Conservation (phyloP, 2,888 invertebrate genomes). For the Hemicrepidius hirtus region DNA sequence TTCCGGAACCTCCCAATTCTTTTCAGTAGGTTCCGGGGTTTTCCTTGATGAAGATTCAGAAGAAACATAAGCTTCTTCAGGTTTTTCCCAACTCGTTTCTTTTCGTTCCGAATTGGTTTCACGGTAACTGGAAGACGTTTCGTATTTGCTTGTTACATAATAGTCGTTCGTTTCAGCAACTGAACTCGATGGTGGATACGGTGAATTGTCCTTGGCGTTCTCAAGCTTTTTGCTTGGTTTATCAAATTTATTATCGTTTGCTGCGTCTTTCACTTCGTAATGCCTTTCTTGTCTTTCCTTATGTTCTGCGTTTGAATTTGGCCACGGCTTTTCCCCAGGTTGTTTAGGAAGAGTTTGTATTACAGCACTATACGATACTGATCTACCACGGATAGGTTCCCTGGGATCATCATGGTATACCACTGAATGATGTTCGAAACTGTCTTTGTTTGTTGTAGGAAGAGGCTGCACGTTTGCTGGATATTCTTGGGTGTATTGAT, state of each 20-base stretch:
- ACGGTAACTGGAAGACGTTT: constrained; percentile 52
- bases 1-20: constrained; percentile 64
- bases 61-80: constrained; percentile 41
- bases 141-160: constrained; percentile 58
- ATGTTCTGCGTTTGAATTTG: constrained; percentile 57
- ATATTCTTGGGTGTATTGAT: constrained; percentile 57
- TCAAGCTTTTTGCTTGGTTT: constrained; percentile 37
- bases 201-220: constrained; percentile 29
- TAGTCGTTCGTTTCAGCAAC: constrained; percentile 58
- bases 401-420: constrained; percentile 73
- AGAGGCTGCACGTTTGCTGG: constrained; percentile 62
- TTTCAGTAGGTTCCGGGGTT: constrained; percentile 62
- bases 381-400: constrained; percentile 70
- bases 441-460: constrained; percentile 66
- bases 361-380: constrained; percentile 75
- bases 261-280: constrained; percentile 58
- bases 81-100: constrained; percentile 60
- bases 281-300: constrained; percentile 64
- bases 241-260: constrained; percentile 37
- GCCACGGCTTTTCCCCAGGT: constrained; percentile 46
- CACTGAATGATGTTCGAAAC: constrained; percentile 72
- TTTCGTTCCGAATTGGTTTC: constrained; percentile 46
- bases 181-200: constrained; percentile 33
- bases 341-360: constrained; percentile 68
- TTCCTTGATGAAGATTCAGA: constrained; percentile 40